These are phyloP conservation scores for Caenorhabditis japonica DNA, from an alignment of 2,888 invertebrate species.

Conservation along the genomic window DNA sequence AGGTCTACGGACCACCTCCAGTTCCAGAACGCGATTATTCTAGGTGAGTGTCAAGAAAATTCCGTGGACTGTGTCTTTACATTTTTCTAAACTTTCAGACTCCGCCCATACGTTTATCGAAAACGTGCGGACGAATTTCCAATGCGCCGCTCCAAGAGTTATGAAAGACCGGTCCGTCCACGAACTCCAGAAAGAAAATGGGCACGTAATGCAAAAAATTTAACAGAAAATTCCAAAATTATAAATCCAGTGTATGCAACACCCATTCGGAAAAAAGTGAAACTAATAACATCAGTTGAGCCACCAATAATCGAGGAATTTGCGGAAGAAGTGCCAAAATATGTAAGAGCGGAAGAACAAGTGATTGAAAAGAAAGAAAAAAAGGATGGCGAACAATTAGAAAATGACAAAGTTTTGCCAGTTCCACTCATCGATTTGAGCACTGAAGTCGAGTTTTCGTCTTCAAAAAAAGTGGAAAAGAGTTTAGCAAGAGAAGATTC, in stretches of 20 bases:
- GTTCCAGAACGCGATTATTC: slow-evolving; percentile 34
- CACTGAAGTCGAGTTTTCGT: slow-evolving; percentile 26
- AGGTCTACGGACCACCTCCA: slow-evolving; percentile 14
- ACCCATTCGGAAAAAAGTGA: slow-evolving; percentile 20
- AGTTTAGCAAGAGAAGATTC: slow-evolving; percentile 40
- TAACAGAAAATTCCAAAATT: slow-evolving; percentile 25
- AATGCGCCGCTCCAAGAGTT: slow-evolving; percentile 37
- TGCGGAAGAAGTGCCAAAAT: slow-evolving; percentile 37
- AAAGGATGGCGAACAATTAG: slow-evolving; percentile 2
- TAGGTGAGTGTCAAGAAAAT: slow-evolving; percentile 11
- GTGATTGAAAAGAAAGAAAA: not conserved
- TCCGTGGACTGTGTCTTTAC: not conserved
- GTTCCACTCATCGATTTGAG: slow-evolving; percentile 27
- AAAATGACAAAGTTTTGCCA: not conserved
- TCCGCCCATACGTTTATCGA: slow-evolving; percentile 20
- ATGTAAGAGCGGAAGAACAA: slow-evolving; percentile 15
- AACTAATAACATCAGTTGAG: slow-evolving; percentile 2
- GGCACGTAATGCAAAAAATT: slow-evolving; percentile 15
- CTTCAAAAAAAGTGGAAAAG: slow-evolving; percentile 13
- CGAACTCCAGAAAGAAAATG: slow-evolving; percentile 27
- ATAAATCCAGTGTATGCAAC: slow-evolving; percentile 28
- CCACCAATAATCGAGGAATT: slow-evolving; percentile 45
- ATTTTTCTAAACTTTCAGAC: slow-evolving; percentile 12
- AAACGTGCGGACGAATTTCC: slow-evolving; percentile 37
- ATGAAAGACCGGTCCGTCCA: slow-evolving; percentile 27